These are phyloP conservation scores for Callyntrura sp. DNA, from an alignment of 2,888 invertebrate species.

Conservation along the genomic window DNA sequence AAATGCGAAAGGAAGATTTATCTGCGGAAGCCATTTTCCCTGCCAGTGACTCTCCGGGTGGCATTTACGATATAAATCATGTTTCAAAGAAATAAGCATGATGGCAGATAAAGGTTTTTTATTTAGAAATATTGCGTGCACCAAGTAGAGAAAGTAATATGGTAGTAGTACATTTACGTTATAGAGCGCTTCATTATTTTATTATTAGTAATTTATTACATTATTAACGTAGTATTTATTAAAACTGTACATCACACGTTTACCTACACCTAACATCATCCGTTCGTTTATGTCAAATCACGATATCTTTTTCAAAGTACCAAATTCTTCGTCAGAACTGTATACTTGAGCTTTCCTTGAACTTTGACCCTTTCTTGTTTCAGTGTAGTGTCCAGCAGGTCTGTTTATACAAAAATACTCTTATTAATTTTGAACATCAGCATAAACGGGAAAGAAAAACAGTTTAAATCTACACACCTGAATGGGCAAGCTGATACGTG, in stretches of 20 bases:
- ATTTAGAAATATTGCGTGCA: too few relatives aligned
- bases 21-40: slow-evolving; percentile 34
- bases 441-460: too few relatives aligned
- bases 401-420: slow-evolving; percentile 16
- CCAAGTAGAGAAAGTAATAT: not conserved
- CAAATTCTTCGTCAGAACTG: slow-evolving; percentile 68
- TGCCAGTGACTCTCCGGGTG: not conserved
- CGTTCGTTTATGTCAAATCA: too few relatives aligned
- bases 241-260: too few relatives aligned
- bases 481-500: slow-evolving; percentile 71
- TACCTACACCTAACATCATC: too few relatives aligned
- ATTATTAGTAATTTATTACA: too few relatives aligned
- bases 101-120: not conserved
- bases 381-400: not conserved
- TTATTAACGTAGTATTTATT: too few relatives aligned
- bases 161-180: not conserved
- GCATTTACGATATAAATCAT: slow-evolving; percentile 1
- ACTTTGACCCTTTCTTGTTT: not conserved
- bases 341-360: not conserved
- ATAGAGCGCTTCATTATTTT: too few relatives aligned
- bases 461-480: slow-evolving; percentile 58
- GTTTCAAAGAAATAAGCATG: not conserved
- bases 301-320: slow-evolving; percentile 55
- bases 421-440: not conserved
- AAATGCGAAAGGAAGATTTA: not conserved